Evolutionary conservation across 2,888 invertebrate species (phyloP).

Genomic region (Dascillus cervinus): DNA sequence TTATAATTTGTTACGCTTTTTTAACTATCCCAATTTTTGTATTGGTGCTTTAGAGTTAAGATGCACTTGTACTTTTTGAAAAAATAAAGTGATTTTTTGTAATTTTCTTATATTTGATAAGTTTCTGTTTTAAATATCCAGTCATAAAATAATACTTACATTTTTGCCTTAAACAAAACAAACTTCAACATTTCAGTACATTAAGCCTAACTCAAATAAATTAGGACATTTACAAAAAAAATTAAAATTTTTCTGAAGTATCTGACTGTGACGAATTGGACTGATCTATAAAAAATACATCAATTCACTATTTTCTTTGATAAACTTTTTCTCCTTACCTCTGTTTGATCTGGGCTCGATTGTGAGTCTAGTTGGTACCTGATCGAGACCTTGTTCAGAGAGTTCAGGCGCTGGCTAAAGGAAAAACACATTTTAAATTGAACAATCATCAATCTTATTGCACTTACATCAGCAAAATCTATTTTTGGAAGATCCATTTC

Average conservation of each 20-base stretch:
- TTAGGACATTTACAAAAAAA: conserved; percentile 2
- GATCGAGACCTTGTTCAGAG: conserved; percentile 51
- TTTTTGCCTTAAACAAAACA: no score
- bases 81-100: no score
- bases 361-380: conserved; percentile 55
- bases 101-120: no score
- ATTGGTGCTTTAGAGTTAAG: no score
- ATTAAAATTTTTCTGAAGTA: conserved; percentile 23
- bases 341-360: conserved; percentile 29
- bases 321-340: conserved; percentile 22
- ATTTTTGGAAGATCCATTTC: conserved; percentile 23
- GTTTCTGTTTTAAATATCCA: no score
- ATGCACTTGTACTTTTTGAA: no score
- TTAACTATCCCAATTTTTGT: no score
- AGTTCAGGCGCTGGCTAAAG: conserved; percentile 54
- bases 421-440: conserved; percentile 10
- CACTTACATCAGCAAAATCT: conserved; percentile 29
- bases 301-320: conserved; percentile 3
- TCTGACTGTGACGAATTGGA: conserved; percentile 23
- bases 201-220: no score
- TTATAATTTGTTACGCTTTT: no score
- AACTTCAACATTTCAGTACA: no score
- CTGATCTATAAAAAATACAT: conserved; percentile 20
- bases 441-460: conserved; percentile 1
- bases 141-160: no score